These are phyloP conservation scores for Taphrorychus bicolor DNA, from an alignment of 2,888 invertebrate species.

Conservation along the genomic window DNA sequence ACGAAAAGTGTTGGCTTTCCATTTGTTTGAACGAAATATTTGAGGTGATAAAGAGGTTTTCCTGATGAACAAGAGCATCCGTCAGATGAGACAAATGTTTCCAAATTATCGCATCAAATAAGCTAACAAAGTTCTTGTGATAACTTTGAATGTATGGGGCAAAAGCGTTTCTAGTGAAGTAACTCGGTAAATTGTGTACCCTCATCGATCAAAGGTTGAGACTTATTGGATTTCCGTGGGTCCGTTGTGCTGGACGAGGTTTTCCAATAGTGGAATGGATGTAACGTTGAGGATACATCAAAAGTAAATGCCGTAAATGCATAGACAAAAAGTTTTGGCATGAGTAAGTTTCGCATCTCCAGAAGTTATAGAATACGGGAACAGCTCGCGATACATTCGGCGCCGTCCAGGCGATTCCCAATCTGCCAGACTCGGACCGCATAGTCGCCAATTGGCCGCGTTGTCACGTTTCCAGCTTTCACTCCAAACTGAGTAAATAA, in stretches of 20 bases:
- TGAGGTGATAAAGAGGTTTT: too few species aligned
- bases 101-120: too few species aligned
- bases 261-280: conserved; percentile 24
- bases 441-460: conserved; percentile 29
- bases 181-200: background rate
- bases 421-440: conserved; percentile 39
- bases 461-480: background rate
- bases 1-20: too few species aligned
- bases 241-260: background rate
- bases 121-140: too few species aligned
- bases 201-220: background rate
- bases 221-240: background rate
- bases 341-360: conserved; percentile 31
- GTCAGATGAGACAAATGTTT: too few species aligned
- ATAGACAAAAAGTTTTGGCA: conserved; percentile 41
- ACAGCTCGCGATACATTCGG: conserved; percentile 20
- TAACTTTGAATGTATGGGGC: too few species aligned
- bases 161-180: too few species aligned
- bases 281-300: conserved; percentile 28
- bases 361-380: conserved; percentile 32
- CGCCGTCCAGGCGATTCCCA: conserved; percentile 37
- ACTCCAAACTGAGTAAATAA: background rate
- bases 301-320: conserved; percentile 38
- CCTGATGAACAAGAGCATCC: too few species aligned
- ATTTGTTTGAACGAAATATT: too few species aligned